Evolutionary conservation across 2,888 invertebrate species (phyloP), one percentile per base, ranked within the genome.

Genomic region (Epirrhoe tristata): DNA sequence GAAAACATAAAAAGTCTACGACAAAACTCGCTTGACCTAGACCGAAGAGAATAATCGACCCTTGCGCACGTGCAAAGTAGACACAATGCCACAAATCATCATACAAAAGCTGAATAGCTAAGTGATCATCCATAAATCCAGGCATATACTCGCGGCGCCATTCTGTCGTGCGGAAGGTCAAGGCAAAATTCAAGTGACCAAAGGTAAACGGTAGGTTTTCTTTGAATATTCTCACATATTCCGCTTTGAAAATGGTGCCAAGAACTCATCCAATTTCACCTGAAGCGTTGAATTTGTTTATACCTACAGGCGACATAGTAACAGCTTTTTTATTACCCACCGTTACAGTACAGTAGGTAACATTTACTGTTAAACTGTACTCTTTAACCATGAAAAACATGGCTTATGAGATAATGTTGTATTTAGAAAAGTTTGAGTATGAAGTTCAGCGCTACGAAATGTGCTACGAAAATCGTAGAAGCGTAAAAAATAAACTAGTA

Each of bases 121-220:
- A 65, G 69, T 67, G 63, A 69, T 67, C 59, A 66, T 68, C 63
- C 63, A 71, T 72, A 72, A 61, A 72, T 69, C 62, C 53, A 17
- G 58, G 62, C 63, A 69, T 66, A 69, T 58, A 56, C 48, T 52
- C 54, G 32, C 34, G 63, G 63, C 59, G 68, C 69, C 65, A 63
- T 71, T 69, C 68, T 71, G 66, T 63, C 67, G 60, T 32, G 36
- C 39, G 24, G 55, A 67, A 72, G 71, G 74, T 73, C 74, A 74
- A 74, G 74, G 74, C 68, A 48, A 70, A 36, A 39, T 63, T 67
- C 48, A 67, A 72, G 67, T 63, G 67, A 63, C 48, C 59, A 55
- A 54, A 46, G 62, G 63, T 63, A 46, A 52, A 57, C 8, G 10
- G 24, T 24, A 32, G n/a, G 10, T 43, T 54, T 46, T 52, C 56